Evolutionary conservation across 2,888 invertebrate genomes (phyloP).

Genomic region (Cataglyphis altisquamis): DNA sequence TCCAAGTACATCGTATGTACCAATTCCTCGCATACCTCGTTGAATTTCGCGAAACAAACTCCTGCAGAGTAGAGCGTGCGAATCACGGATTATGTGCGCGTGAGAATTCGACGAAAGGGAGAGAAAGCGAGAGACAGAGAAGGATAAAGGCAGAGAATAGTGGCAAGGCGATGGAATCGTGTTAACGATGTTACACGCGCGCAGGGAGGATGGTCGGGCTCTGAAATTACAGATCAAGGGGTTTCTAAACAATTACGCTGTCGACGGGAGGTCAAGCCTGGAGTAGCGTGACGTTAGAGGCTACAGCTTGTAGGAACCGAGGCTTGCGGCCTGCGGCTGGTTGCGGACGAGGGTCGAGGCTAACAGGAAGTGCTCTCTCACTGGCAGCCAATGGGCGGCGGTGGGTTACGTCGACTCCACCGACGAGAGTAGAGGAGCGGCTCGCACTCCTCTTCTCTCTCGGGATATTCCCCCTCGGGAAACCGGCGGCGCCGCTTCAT

Average conservation of each 20-base stretch:
- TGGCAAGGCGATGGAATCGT: slow-evolving; percentile 53
- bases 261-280: slow-evolving; percentile 71
- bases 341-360: slow-evolving; percentile 79
- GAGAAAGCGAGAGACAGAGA: neutral
- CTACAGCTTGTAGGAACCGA: slow-evolving; percentile 74
- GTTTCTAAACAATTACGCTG: slow-evolving; percentile 79
- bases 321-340: slow-evolving; percentile 81
- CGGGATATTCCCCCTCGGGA: slow-evolving; percentile 71
- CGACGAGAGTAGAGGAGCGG: slow-evolving; percentile 56
- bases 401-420: slow-evolving; percentile 65
- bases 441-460: slow-evolving; percentile 66
- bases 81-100: slow-evolving; percentile 55
- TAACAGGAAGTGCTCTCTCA: slow-evolving; percentile 80
- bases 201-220: slow-evolving; percentile 64
- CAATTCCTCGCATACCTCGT: slow-evolving; percentile 56
- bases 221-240: slow-evolving; percentile 79
- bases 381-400: slow-evolving; percentile 75
- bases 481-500: slow-evolving; percentile 63
- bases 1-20: slow-evolving; percentile 4
- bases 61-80: slow-evolving; percentile 25
- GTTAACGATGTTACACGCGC: slow-evolving; percentile 77
- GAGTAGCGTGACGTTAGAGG: slow-evolving; percentile 77
- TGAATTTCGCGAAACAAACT: slow-evolving; percentile 45
- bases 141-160: neutral
- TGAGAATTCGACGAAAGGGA: slow-evolving; percentile 22